Evolutionary conservation across 2,888 invertebrate genomes (phyloP).

Genomic region (Cryptus viduatorius): DNA sequence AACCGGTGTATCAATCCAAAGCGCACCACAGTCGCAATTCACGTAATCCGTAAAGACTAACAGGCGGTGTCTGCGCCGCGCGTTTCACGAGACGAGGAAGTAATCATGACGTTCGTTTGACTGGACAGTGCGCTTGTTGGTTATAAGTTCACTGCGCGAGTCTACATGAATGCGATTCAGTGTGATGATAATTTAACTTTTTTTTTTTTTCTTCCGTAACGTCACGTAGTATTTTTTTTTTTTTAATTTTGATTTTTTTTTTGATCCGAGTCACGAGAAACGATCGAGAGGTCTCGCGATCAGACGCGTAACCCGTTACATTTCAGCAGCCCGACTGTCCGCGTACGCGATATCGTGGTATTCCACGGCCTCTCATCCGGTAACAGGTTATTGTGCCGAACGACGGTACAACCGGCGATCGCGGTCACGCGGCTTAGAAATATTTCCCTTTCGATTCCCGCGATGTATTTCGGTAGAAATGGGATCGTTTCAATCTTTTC

Average conservation of each 20-base stretch:
- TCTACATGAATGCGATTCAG: neutral
- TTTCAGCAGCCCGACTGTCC: slow-evolving; percentile 36
- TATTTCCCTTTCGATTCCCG: slow-evolving; percentile 57
- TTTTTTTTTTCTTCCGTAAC: neutral
- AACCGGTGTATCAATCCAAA: slow-evolving; percentile 59
- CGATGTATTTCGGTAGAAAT: neutral
- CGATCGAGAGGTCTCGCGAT: slow-evolving; percentile 27
- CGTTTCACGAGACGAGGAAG: slow-evolving; percentile 62
- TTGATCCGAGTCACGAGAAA: slow-evolving; percentile 13
- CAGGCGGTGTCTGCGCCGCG: neutral
- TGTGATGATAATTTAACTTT: slow-evolving; percentile 5
- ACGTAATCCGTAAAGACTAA: slow-evolving; percentile 65
- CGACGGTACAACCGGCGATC: neutral
- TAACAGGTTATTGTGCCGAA: slow-evolving; percentile 63
- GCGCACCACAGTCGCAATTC: slow-evolving; percentile 33
- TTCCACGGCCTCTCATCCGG: slow-evolving; percentile 26
- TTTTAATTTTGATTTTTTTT: slow-evolving; percentile 20
- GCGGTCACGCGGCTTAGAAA: slow-evolving; percentile 32
- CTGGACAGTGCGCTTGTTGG: slow-evolving; percentile 29
- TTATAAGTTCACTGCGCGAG: slow-evolving; percentile 10
- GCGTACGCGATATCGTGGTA: slow-evolving; percentile 26
- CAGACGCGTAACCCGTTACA: slow-evolving; percentile 47
- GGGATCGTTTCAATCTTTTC: no score
- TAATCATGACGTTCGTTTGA: slow-evolving; percentile 57
- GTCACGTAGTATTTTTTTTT: neutral